These are phyloP conservation scores for Trisateles emortualis DNA, from an alignment of 2,888 invertebrate species.

Conservation along the genomic window DNA sequence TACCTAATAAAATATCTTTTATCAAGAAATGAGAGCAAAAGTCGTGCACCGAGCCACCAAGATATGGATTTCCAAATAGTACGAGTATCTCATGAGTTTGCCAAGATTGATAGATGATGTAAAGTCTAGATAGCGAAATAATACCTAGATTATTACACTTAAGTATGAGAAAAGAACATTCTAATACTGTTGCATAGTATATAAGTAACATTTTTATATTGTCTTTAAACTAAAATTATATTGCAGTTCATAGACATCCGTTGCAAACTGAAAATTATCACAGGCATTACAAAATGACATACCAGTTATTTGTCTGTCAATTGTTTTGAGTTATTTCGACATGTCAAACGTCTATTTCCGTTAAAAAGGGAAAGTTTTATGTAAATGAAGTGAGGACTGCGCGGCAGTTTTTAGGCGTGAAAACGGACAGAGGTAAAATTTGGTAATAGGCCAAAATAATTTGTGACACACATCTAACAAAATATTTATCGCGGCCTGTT, in stretches of 20 bases:
- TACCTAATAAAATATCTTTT: no score
- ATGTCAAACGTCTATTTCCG: slow-evolving; percentile 65
- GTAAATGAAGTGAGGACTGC: slow-evolving; percentile 56
- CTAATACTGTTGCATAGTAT: slow-evolving; percentile 4
- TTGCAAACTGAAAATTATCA: slow-evolving; percentile 56
- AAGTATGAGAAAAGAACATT: slow-evolving; percentile 30
- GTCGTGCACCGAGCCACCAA: background rate
- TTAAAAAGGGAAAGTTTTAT: slow-evolving; percentile 67
- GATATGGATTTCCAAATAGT: background rate
- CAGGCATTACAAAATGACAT: slow-evolving; percentile 47
- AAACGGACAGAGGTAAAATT: slow-evolving; percentile 20
- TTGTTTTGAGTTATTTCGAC: slow-evolving; percentile 58
- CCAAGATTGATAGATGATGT: background rate
- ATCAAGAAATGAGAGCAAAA: no score
- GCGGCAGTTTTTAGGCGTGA: slow-evolving; percentile 51
- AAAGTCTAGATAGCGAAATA: background rate
- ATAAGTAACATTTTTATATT: slow-evolving; percentile 18
- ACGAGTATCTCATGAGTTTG: background rate
- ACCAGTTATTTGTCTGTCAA: slow-evolving; percentile 51
- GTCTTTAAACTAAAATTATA: slow-evolving; percentile 15
- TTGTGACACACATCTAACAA: background rate
- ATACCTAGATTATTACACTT: slow-evolving; percentile 3
- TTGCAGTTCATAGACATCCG: slow-evolving; percentile 24
- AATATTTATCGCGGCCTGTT: background rate
- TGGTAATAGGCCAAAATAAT: slow-evolving; percentile 14